Percentiles rank a stretch among this genome's conserved stretches.
Evolutionary conservation across 2,113 vertebrate genomes (phyloP).

Genomic region (Cyprichromis sp.): DNA sequence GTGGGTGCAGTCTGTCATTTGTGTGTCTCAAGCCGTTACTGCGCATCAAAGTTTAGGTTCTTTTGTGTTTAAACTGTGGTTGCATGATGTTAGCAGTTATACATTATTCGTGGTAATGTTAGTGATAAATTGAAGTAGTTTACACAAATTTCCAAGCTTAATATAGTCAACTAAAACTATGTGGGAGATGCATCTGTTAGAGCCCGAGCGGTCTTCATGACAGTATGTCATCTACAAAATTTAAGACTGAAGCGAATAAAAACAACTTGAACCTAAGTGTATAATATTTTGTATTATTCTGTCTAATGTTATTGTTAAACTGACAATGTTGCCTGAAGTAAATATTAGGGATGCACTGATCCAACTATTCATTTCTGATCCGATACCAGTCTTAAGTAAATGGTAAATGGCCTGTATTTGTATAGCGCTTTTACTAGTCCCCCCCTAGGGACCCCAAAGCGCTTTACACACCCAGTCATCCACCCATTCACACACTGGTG

Average conservation of each 20-base stretch:
- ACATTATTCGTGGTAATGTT: background rate
- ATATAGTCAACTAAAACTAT: background rate
- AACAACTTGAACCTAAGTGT: background rate
- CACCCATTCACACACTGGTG: too few relatives aligned
- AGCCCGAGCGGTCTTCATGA: background rate
- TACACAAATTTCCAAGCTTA: background rate
- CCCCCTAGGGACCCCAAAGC: too few relatives aligned
- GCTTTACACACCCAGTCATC: too few relatives aligned
- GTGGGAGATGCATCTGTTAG: background rate
- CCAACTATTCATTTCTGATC: background rate
- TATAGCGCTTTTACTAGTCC: too few relatives aligned
- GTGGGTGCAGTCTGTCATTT: background rate
- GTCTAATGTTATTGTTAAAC: background rate
- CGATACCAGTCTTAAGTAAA: background rate
- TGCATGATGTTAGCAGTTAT: background rate
- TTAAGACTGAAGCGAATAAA: background rate
- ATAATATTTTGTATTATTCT: fast-evolving
- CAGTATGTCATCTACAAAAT: background rate
- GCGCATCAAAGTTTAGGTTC: background rate
- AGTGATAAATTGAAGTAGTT: background rate
- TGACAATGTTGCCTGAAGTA: background rate
- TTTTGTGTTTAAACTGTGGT: background rate
- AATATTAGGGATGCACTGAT: background rate
- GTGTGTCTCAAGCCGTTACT: background rate
- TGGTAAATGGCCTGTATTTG: too few relatives aligned